phyloP scores from a whole-genome alignment of 2,113 vertebrate species.

The Pangasianodon hypophthalmus region DNA sequence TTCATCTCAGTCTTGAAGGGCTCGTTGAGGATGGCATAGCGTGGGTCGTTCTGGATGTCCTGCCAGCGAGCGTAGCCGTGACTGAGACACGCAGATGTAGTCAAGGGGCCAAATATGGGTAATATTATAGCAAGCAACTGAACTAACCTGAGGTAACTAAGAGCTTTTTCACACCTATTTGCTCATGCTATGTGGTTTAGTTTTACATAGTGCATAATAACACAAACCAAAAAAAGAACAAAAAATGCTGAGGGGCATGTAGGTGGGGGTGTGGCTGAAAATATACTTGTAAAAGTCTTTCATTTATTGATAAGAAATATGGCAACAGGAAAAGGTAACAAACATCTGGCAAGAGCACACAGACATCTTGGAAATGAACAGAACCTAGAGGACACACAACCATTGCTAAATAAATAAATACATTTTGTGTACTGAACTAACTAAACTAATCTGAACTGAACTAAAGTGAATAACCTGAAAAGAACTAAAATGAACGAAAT shows the following conservation, averaged over 20 bases:
- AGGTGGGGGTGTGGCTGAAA: background rate
- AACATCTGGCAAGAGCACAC: background rate
- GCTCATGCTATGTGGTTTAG: background rate
- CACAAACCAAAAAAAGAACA: background rate
- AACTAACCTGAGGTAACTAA: background rate
- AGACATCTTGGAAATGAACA: background rate
- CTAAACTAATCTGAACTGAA: too few relatives aligned
- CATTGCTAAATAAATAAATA: too few relatives aligned
- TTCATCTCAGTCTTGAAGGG: constrained; percentile 96
- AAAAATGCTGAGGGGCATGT: background rate
- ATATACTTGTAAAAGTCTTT: background rate
- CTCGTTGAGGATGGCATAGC: constrained; percentile 91
- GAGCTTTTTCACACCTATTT: background rate
- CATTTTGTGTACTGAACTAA: too few relatives aligned
- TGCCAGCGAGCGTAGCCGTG: constrained; percentile 98
- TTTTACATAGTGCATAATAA: background rate
- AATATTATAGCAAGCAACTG: background rate
- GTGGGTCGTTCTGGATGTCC: constrained; percentile 95
- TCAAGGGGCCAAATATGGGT: constrained; percentile 56
- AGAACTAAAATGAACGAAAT: too few relatives aligned
- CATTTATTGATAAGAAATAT: background rate
- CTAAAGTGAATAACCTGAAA: too few relatives aligned
- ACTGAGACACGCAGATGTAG: constrained; percentile 63
- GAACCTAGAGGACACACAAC: too few relatives aligned
- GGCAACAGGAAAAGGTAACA: background rate